Evolutionary conservation across 2,888 invertebrate species (phyloP).

Genomic region (Nymphalis polychloros): DNA sequence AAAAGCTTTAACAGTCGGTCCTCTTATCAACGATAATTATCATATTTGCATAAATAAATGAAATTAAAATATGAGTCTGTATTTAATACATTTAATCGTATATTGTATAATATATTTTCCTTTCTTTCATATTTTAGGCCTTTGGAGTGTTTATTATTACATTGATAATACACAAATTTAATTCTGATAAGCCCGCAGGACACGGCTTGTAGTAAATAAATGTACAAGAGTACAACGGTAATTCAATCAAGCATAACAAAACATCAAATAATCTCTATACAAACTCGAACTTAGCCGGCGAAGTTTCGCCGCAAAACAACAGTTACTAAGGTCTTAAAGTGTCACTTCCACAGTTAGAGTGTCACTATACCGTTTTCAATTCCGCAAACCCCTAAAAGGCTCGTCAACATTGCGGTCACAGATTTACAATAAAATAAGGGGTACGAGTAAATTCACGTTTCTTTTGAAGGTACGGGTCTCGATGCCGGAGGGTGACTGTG

Average conservation of each 20-base stretch:
- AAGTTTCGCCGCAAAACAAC: conserved; percentile 22
- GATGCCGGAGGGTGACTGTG: conserved; percentile 35
- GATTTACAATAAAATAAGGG: conserved; percentile 65
- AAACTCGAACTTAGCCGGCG: neutral
- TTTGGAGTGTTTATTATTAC: too few relatives aligned
- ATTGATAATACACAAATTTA: too few relatives aligned
- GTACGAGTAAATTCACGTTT: conserved; percentile 60
- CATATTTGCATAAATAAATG: too few relatives aligned
- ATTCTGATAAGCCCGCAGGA: too few relatives aligned
- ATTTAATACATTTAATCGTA: too few relatives aligned
- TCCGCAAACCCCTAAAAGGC: conserved; percentile 34
- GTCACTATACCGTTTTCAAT: conserved; percentile 38
- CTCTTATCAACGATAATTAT: too few relatives aligned
- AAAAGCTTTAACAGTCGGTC: too few relatives aligned
- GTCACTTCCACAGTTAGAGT: conserved; percentile 32
- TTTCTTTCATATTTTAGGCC: too few relatives aligned
- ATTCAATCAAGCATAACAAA: neutral
- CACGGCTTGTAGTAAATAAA: neutral
- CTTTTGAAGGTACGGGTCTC: conserved; percentile 50
- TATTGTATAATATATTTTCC: too few relatives aligned
- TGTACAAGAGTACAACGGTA: neutral
- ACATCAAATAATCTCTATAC: neutral
- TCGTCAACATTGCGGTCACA: conserved; percentile 60
- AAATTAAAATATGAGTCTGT: too few relatives aligned
- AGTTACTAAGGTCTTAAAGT: conserved; percentile 27